phyloP scores from a whole-genome alignment of 1,140 invertebrate species.

The Ditylenchus dipsaci region DNA sequence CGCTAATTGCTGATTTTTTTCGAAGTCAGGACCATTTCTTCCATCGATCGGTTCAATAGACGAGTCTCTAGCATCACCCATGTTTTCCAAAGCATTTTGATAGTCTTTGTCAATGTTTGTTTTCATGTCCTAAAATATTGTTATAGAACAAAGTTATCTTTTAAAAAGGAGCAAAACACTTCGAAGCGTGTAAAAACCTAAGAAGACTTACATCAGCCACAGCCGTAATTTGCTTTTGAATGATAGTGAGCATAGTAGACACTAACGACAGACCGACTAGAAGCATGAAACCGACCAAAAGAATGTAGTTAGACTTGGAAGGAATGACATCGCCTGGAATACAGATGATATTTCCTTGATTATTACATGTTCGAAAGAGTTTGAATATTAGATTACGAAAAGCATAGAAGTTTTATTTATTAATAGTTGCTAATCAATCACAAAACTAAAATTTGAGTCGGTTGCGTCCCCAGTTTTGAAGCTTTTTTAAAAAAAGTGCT shows the following conservation, averaged over 20 bases:
- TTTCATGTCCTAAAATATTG: conserved; percentile 29
- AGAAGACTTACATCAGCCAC: conserved; percentile 24
- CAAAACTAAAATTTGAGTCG: too few species aligned
- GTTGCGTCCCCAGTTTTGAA: too few species aligned
- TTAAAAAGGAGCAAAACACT: conserved; percentile 9
- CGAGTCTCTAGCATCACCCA: conserved; percentile 10
- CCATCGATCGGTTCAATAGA: conserved; percentile 32
- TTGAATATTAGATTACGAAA: too few species aligned
- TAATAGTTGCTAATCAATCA: too few species aligned
- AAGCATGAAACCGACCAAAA: conserved; percentile 37
- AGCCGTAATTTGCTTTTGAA: conserved; percentile 51
- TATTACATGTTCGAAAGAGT: background rate
- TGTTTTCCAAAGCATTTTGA: conserved; percentile 33
- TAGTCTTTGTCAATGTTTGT: conserved; percentile 47
- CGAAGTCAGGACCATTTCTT: conserved; percentile 8
- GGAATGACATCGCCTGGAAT: conserved; percentile 39
- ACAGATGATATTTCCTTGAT: background rate
- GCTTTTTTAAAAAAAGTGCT: too few species aligned
- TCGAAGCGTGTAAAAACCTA: too few species aligned
- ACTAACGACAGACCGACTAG: conserved; percentile 44
- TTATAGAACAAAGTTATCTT: conserved; percentile 9
- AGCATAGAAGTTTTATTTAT: too few species aligned
- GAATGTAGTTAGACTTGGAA: conserved; percentile 45
- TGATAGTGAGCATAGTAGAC: conserved; percentile 47
- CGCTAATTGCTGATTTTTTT: background rate